A percentile compares a stretch with the other conserved stretches of the same genome.
Conservation (phyloP, 2,797 vertebrate genomes). For the Cheirogaleus major region DNA sequence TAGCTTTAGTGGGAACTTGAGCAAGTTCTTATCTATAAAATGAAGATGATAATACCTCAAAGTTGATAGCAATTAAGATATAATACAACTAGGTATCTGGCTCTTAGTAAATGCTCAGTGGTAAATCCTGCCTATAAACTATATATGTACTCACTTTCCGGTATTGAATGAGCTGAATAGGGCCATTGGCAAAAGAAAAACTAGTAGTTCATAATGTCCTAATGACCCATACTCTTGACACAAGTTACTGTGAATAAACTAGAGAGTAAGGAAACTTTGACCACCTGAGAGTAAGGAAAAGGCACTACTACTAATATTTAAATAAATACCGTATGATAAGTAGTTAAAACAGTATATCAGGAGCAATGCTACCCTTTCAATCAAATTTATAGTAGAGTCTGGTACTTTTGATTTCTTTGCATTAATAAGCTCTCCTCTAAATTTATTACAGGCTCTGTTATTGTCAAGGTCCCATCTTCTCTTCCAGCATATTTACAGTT, state of each 20-base stretch:
- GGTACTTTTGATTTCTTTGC: slow-evolving; percentile 40
- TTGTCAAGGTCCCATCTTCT: slow-evolving; percentile 91
- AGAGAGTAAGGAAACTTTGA: slow-evolving; percentile 5
- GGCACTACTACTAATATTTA: not conserved
- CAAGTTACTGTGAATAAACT: not conserved
- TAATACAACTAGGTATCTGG: not conserved
- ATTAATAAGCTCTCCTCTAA: slow-evolving; percentile 60
- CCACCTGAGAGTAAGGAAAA: slow-evolving; percentile 24
- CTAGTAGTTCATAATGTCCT: not conserved
- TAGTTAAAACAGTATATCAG: not conserved
- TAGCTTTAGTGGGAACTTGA: not conserved
- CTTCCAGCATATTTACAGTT: slow-evolving; percentile 89
- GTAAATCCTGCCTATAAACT: not conserved
- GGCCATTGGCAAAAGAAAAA: not conserved
- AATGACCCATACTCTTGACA: not conserved
- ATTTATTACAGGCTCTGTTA: slow-evolving; percentile 89
- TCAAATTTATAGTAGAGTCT: not conserved
- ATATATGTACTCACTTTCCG: not conserved
- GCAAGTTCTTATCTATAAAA: not conserved
- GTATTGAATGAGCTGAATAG: slow-evolving; percentile 17
- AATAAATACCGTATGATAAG: not conserved
- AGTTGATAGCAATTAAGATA: not conserved
- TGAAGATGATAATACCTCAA: not conserved
- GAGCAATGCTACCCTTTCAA: not conserved
- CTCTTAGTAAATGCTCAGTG: slow-evolving; percentile 3